These are phyloP conservation scores for Hybos culiciformis DNA, from an alignment of 2,888 invertebrate species.

Conservation along the genomic window DNA sequence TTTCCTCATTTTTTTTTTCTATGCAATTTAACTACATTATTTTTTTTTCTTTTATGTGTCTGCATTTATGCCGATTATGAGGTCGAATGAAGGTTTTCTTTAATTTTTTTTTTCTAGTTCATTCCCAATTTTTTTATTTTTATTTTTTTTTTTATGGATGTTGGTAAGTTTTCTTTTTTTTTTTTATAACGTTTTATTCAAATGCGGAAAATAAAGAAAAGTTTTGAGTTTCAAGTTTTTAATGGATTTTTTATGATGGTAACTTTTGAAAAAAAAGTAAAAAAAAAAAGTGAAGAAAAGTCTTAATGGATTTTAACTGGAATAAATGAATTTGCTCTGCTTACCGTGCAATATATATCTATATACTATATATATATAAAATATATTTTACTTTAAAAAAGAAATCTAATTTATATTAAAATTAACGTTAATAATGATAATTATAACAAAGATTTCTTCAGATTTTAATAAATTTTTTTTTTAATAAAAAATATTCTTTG, in stretches of 20 bases:
- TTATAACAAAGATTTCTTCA: too few species aligned
- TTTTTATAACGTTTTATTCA: background rate
- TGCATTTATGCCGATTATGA: background rate
- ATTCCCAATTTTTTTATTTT: background rate
- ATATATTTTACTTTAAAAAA: too few species aligned
- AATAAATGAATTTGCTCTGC: too few species aligned
- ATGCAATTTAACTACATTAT: too few species aligned
- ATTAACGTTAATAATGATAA: too few species aligned
- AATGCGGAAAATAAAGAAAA: background rate
- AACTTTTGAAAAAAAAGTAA: background rate
- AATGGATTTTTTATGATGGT: background rate
- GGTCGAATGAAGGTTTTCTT: background rate
- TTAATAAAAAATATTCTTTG: too few species aligned
- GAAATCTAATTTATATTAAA: too few species aligned
- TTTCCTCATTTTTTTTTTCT: background rate
- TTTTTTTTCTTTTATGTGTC: background rate
- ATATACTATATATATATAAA: too few species aligned
- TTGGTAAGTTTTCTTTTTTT: background rate
- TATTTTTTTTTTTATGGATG: background rate
- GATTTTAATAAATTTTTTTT: too few species aligned
- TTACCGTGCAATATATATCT: too few species aligned
- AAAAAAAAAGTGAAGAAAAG: background rate
- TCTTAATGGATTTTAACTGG: background rate
- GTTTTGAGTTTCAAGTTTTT: slow-evolving; percentile 1
- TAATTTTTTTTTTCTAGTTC: too few species aligned